Base-by-base conservation (phyloP, 2,888 invertebrate genomes). In the Nomada ferruginata region DNA sequence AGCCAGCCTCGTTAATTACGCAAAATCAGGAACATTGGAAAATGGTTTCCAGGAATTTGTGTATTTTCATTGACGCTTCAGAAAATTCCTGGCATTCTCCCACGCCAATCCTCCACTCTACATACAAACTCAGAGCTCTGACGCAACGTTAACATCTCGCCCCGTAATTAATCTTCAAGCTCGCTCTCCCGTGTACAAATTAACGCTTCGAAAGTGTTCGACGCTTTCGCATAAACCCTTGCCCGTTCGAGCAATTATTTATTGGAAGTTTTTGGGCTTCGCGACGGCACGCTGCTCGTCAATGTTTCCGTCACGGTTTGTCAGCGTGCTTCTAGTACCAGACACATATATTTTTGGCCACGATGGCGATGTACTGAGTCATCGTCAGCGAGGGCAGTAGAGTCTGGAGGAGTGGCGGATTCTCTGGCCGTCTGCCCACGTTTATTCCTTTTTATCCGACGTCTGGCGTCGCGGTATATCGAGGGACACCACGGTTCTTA, bases 371-470 rank as follows among this genome's bases (percentile, higher is more conserved):
- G 57, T 44, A 76, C 64, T 88, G 87, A 90, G 87, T 90, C 89
- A 92, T 91, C 87, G 82, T 78, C 82, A 87, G 80, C 76, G 53
- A 79, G 73, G 79, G 68, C 76, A 71, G 75, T 61, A 78, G 85
- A 88, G 86, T 86, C 85, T 83, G 77, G 79, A 85, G 85, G 86
- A 87, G 85, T 86, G 86, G 69, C 83, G 69, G 87, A 88, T 87
- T 87, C 86, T 69, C 84, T 89, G 89, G 90, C 90, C 70, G 74
- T 70, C 81, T 89, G 89, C 88, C 90, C 85, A 83, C 84, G 83
- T 85, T 85, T 87, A 71, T 83, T 76, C 72, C 78, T 85, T 78
- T 78, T 76, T 72, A 68, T 65, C 75, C 47, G 78, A 44, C 69
- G 83, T 83, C 64, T 61, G 72, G 29, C 74, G 71, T 63, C 71